Evolutionary conservation across 2,888 invertebrate genomes (phyloP).

Genomic region (Conistra vaccinii): DNA sequence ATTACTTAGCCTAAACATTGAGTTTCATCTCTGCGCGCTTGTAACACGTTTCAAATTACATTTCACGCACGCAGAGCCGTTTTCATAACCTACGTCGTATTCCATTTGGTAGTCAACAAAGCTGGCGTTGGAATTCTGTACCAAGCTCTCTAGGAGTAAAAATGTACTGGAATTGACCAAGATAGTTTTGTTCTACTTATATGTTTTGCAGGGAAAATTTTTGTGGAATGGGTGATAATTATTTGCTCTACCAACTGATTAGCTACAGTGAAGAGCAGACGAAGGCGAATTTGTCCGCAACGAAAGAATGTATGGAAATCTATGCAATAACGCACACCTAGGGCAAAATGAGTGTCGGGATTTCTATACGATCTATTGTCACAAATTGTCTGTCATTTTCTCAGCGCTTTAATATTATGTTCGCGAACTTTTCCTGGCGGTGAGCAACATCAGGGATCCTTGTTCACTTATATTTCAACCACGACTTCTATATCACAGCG

Average conservation of each 20-base stretch:
- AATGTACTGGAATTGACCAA: conserved; percentile 55
- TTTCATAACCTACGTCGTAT: conserved; percentile 75
- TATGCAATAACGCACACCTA: neutral
- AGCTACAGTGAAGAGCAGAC: neutral
- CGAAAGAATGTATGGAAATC: neutral
- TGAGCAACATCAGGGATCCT: too few relatives aligned
- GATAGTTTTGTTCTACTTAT: neutral
- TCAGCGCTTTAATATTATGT: neutral
- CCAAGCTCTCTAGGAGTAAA: conserved; percentile 53
- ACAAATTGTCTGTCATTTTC: neutral
- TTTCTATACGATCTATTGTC: neutral
- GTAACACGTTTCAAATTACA: conserved; percentile 76
- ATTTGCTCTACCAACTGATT: neutral
- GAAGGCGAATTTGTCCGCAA: neutral
- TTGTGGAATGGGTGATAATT: neutral
- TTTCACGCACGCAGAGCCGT: conserved; percentile 69
- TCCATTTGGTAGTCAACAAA: conserved; percentile 76
- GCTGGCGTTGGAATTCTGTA: conserved; percentile 66
- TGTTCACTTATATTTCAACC: neutral
- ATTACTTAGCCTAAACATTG: conserved; percentile 28
- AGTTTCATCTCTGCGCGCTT: conserved; percentile 53
- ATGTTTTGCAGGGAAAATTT: neutral
- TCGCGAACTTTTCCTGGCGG: neutral
- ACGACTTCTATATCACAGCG: neutral
- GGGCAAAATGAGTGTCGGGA: neutral